Evolutionary conservation across 1,140 invertebrate species (phyloP).

Genomic region (Carcinoscorpius rotundicauda): DNA sequence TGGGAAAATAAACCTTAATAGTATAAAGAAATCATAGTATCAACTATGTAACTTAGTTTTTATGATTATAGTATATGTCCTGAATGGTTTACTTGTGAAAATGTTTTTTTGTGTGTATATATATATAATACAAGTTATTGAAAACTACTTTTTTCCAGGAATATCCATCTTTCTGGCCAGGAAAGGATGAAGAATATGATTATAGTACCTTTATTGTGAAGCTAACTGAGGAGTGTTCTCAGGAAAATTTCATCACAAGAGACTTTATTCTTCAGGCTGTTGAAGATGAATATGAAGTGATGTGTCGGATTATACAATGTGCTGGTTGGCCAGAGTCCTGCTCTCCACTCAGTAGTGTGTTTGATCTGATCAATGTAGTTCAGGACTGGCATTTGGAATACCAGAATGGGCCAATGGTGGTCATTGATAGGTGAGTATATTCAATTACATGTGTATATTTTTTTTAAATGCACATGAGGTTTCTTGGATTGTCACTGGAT

Average conservation of each 20-base stretch:
- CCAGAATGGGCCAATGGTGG: slow-evolving; percentile 80
- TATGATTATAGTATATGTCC: too few relatives aligned
- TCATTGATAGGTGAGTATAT: slow-evolving; percentile 64
- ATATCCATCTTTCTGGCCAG: slow-evolving; percentile 71
- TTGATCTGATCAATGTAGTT: slow-evolving; percentile 51
- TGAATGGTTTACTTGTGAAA: too few relatives aligned
- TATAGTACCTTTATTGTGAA: slow-evolving; percentile 68
- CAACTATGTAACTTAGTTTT: too few relatives aligned
- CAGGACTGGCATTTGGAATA: slow-evolving; percentile 68
- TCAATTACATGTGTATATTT: too few relatives aligned
- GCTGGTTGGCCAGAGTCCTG: slow-evolving; percentile 58
- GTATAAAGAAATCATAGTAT: too few relatives aligned
- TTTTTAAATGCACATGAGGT: too few relatives aligned
- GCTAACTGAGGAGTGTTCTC: slow-evolving; percentile 43
- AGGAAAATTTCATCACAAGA: slow-evolving; percentile 26
- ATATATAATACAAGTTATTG: too few relatives aligned
- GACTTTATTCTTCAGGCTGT: slow-evolving; percentile 38
- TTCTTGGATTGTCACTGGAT: too few relatives aligned
- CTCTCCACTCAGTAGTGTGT: slow-evolving; percentile 44
- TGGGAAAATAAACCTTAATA: too few relatives aligned
- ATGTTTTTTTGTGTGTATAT: too few relatives aligned
- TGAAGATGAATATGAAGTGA: slow-evolving; percentile 85
- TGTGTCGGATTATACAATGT: slow-evolving; percentile 76
- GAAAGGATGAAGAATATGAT: slow-evolving; percentile 56
- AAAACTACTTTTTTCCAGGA: slow-evolving; percentile 39